Base-by-base conservation (phyloP, 2,888 invertebrate species). In the Agrochola macilenta region DNA sequence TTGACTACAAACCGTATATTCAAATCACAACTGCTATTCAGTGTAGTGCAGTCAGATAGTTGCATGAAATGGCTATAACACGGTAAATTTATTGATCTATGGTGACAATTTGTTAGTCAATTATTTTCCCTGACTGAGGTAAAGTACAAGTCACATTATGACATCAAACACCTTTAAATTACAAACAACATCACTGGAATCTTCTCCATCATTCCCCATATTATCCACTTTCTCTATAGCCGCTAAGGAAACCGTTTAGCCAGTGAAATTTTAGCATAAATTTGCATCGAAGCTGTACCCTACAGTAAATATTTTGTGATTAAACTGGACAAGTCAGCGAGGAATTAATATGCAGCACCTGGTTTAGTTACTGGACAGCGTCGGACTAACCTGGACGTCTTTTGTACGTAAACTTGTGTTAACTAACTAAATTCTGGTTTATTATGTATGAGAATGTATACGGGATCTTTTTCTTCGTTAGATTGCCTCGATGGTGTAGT, bases 231-330 rank as follows among this genome's bases (percentile, higher is more conserved):
- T 58, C 52, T 35, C 14, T 30, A 57, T 12, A 17, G 26, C 3
- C 85, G 79, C 26, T 23, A 87, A 85, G 87, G 74, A 86, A 88
- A 89, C 85, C 86, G 86, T 88, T 87, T 76, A 82, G 82, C 86
- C 66, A 66, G 79, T 72, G 69, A 76, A 30, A 66, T 84, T 89
- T 91, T 91, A 88, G 86, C 92, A 92, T 92, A 91, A 90, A 92
- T 92, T 92, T 92, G 88, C 92, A 91, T 92, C 57, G 70, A 57
- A 78, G 69, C 74, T 74, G 76, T 46, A 66, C 77, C 68, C 52
- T 69, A 60, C 61, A 26, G 88, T 87, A 84, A 88, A 90, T 89
- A 89, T 89, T 88, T 86, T 79, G 85, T 87, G 87, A 89, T 89
- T 88, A 87, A 85, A 85, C 74, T 76, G 63, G 77, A 79, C 76